These are phyloP conservation scores for Discoglossus pictus DNA, from an alignment of 2,797 vertebrate species.

Conservation along the genomic window DNA sequence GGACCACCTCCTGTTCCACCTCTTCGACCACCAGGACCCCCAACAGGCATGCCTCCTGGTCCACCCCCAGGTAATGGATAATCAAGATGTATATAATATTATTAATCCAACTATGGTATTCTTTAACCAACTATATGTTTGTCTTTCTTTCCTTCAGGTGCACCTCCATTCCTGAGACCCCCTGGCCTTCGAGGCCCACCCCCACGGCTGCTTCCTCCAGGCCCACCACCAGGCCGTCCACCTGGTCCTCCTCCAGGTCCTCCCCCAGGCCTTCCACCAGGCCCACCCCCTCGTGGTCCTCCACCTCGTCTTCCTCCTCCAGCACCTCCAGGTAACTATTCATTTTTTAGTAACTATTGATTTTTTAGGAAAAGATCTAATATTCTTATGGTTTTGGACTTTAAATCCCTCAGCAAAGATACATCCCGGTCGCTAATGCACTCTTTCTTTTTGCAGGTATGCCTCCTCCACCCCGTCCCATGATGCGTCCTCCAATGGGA, in stretches of 20 bases:
- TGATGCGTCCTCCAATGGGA: conserved; percentile 80
- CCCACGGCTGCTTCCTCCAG: conserved; percentile 89
- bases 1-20: conserved; percentile 93
- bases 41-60: conserved; percentile 90
- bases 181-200: conserved; percentile 89
- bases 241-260: conserved; percentile 89
- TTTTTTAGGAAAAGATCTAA: no score
- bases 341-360: no score
- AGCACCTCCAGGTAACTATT: conserved; percentile 85
- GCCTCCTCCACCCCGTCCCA: conserved; percentile 89
- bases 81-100: no score
- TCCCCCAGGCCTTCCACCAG: conserved; percentile 92
- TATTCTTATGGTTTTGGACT: no score
- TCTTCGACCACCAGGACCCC: conserved; percentile 92
- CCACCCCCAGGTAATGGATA: conserved; percentile 85
- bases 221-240: conserved; percentile 88
- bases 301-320: conserved; percentile 91
- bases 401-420: no score
- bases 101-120: no score
- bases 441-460: conserved; percentile 72
- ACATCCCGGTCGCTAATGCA: no score
- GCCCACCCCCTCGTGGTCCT: conserved; percentile 91
- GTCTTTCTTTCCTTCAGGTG: conserved; percentile 69
- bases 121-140: no score
- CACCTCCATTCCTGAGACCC: conserved; percentile 93